Conservation (phyloP, 2,888 invertebrate genomes). For the Rutpela maculata region DNA sequence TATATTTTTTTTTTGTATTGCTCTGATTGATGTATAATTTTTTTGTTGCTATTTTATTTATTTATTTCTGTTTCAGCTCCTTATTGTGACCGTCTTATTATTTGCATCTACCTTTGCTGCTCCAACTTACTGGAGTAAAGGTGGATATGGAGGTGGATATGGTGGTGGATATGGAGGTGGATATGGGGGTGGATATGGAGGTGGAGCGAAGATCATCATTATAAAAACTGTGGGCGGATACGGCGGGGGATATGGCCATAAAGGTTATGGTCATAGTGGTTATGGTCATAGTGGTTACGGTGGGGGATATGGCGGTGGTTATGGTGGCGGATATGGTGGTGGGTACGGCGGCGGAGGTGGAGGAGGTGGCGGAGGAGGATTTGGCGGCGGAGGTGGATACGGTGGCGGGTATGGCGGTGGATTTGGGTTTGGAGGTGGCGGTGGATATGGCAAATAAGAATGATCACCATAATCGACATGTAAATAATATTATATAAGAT, state of each 20-base stretch:
- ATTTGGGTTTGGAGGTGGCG: not conserved
- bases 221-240: not conserved
- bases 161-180: constrained; percentile 8
- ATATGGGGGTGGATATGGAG: constrained; percentile 12
- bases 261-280: not conserved
- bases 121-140: not conserved
- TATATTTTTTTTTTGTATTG: too few species aligned
- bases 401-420: constrained; percentile 22
- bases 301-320: not conserved
- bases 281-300: not conserved
- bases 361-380: not conserved
- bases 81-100: not conserved
- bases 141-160: not conserved
- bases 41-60: too few species aligned
- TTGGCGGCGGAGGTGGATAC: constrained; percentile 19
- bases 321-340: not conserved
- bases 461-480: not conserved
- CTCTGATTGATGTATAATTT: too few species aligned
- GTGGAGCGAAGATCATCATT: not conserved
- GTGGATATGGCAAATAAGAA: not conserved
- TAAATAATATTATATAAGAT: not conserved
- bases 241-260: not conserved
- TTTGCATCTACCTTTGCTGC: not conserved
- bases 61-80: constrained; percentile 9
- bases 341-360: not conserved